These are phyloP conservation scores for Xestobium rufovillosum DNA, from an alignment of 2,888 invertebrate genomes.

Conservation along the genomic window DNA sequence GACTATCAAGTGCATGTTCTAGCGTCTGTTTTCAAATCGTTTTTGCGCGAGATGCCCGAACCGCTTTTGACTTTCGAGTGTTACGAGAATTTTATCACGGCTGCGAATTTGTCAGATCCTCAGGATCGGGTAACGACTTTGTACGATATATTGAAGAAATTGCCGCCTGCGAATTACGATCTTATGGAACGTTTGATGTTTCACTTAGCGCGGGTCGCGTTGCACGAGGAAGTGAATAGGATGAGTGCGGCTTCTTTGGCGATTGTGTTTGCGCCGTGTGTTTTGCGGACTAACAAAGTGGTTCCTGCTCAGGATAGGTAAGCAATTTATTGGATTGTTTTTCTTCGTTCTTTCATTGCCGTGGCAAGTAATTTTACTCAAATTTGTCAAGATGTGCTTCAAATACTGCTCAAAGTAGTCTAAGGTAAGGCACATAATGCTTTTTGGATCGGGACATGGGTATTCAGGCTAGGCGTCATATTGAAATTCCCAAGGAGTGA, in stretches of 20 bases:
- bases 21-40: slow-evolving; percentile 80
- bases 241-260: slow-evolving; percentile 90
- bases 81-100: slow-evolving; percentile 89
- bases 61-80: slow-evolving; percentile 88
- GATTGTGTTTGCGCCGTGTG: slow-evolving; percentile 92
- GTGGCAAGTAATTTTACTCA: too few relatives aligned
- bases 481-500: too few relatives aligned
- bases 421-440: too few relatives aligned
- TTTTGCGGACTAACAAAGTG: slow-evolving; percentile 77
- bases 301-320: slow-evolving; percentile 91
- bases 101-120: slow-evolving; percentile 74
- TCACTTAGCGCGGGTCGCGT: slow-evolving; percentile 82
- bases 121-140: slow-evolving; percentile 77
- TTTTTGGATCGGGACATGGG: too few relatives aligned
- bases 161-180: slow-evolving; percentile 84
- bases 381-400: too few relatives aligned
- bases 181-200: slow-evolving; percentile 88
- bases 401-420: too few relatives aligned
- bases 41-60: slow-evolving; percentile 89
- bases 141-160: slow-evolving; percentile 78
- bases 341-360: too few relatives aligned
- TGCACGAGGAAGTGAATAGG: slow-evolving; percentile 78
- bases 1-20: slow-evolving; percentile 83
- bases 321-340: too few relatives aligned
- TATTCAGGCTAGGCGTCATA: too few relatives aligned